phyloP scores from a whole-genome alignment of 1,140 invertebrate genomes.

The Zaprionus kolodkinae region DNA sequence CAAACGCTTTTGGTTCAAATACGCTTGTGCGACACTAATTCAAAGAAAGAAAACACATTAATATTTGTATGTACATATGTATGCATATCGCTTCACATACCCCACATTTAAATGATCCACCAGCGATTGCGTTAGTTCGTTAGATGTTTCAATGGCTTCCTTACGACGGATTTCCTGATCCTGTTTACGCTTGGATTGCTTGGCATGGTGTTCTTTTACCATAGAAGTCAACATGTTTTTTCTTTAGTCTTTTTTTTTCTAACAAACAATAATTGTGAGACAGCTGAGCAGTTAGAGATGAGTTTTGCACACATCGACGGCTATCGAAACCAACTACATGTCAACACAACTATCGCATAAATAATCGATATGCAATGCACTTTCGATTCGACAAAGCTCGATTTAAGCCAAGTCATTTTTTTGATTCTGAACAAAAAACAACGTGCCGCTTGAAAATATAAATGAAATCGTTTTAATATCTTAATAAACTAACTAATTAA shows the following conservation, averaged over 20 bases:
- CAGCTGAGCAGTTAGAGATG: constrained; percentile 37
- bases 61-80: background rate
- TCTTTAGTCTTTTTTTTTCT: background rate
- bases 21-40: constrained; percentile 94
- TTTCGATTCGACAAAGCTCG: background rate
- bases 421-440: background rate
- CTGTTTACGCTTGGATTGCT: constrained; percentile 91
- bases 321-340: background rate
- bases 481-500: constrained; percentile 29
- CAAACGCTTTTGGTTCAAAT: constrained; percentile 98
- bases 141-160: constrained; percentile 96
- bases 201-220: constrained; percentile 94
- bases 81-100: constrained; percentile 86
- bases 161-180: constrained; percentile 90
- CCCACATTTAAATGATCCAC: constrained; percentile 99
- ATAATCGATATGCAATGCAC: background rate
- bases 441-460: too few species aligned
- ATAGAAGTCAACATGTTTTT: constrained; percentile 92
- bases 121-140: constrained; percentile 95
- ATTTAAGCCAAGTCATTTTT: background rate
- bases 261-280: constrained; percentile 8
- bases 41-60: too few species aligned
- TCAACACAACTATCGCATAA: background rate
- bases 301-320: background rate
- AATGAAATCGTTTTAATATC: constrained; percentile 16